Evolutionary conservation across 2,113 vertebrate species (phyloP).

Genomic region (Stictonetta naevosa): DNA sequence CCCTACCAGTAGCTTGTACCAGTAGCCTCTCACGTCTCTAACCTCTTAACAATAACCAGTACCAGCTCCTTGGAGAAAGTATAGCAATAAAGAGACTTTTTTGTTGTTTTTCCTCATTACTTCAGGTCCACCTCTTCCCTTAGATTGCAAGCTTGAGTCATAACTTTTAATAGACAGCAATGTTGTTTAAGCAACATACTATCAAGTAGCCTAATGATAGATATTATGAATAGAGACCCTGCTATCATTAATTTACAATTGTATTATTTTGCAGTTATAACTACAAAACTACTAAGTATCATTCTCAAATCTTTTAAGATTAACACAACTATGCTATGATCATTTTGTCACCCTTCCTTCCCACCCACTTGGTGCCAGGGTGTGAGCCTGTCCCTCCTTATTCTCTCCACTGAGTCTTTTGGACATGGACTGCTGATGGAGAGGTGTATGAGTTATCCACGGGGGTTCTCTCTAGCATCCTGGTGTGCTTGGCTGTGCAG

Average conservation of each 20-base stretch:
- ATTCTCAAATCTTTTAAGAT: neutral
- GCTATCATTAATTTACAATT: neutral
- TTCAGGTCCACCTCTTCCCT: neutral
- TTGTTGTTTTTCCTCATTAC: neutral
- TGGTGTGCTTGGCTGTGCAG: neutral
- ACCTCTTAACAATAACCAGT: neutral
- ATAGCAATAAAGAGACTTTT: neutral
- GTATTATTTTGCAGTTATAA: neutral
- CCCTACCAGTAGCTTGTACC: neutral
- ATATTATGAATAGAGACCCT: neutral
- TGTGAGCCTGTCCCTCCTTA: neutral
- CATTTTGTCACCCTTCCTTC: neutral
- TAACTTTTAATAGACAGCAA: neutral
- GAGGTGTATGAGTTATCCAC: fast-evolving
- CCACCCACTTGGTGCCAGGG: neutral
- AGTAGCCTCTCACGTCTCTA: neutral
- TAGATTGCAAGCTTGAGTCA: neutral
- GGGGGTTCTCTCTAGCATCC: neutral
- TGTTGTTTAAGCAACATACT: neutral
- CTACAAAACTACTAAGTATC: neutral
- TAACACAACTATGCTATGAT: neutral
- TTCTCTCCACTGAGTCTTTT: neutral
- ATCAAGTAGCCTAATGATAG: neutral
- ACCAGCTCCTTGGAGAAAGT: neutral
- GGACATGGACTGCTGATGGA: neutral